Percentiles rank a stretch among this genome's conserved stretches.
Evolutionary conservation across 2,113 vertebrate species (phyloP).

Genomic region (Hyla sarda): DNA sequence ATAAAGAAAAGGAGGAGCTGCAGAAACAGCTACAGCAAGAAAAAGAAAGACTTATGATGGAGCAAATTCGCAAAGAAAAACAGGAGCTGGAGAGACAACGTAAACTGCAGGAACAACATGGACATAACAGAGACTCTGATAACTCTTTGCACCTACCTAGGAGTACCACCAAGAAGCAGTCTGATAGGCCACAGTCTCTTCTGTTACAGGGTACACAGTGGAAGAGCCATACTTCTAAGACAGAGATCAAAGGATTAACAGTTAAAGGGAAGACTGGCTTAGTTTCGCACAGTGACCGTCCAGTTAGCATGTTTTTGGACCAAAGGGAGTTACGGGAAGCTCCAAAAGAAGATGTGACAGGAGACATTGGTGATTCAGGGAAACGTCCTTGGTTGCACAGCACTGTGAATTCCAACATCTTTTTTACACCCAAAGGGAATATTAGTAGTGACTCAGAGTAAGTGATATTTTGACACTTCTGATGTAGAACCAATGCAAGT

Average conservation of each 20-base stretch:
- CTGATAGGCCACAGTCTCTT: conserved; percentile 65
- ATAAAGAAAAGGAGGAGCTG: conserved; percentile 87
- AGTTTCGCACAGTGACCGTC: conserved; percentile 69
- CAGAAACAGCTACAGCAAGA: conserved; percentile 86
- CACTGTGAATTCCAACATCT: conserved; percentile 49
- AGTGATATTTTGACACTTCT: conserved; percentile 13
- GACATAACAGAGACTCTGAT: conserved; percentile 73
- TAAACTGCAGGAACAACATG: conserved; percentile 76
- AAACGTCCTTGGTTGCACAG: conserved; percentile 50
- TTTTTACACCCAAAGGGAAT: conserved; percentile 54
- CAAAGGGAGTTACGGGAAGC: background rate
- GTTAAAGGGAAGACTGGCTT: conserved; percentile 67
- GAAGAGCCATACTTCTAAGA: conserved; percentile 27
- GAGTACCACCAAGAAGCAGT: conserved; percentile 62
- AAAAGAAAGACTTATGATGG: conserved; percentile 95
- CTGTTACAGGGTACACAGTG: conserved; percentile 54
- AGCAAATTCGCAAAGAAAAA: conserved; percentile 92
- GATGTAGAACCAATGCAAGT: background rate
- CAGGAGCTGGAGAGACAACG: conserved; percentile 86
- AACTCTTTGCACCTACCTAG: conserved; percentile 48
- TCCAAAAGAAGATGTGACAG: background rate
- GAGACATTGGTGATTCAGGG: conserved; percentile 66
- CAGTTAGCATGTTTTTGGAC: conserved; percentile 71
- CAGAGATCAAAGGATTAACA: conserved; percentile 66
- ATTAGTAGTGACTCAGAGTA: conserved; percentile 48